These are phyloP conservation scores for Cynopterus brachyotis DNA, from an alignment of 2,113 vertebrate species.

Conservation along the genomic window DNA sequence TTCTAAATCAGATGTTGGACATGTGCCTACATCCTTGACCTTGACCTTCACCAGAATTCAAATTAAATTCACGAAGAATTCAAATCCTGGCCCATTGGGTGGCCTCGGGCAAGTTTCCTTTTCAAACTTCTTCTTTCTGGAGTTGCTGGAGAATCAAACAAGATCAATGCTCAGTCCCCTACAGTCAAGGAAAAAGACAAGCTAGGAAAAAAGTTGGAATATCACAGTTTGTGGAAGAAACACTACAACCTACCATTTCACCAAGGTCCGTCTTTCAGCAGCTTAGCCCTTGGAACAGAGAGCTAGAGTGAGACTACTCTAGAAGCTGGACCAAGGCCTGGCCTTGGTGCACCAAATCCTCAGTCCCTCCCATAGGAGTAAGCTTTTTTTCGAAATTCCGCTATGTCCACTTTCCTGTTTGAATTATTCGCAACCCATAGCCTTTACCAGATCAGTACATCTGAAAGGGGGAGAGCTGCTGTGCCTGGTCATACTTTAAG, in stretches of 20 bases:
- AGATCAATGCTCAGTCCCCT: too few species aligned
- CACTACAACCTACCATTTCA: rapidly evolving
- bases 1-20: neutral
- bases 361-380: neutral
- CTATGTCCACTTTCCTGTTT: neutral
- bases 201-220: neutral
- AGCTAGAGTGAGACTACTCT: neutral
- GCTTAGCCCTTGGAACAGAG: neutral
- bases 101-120: neutral
- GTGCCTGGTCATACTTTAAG: neutral
- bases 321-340: neutral
- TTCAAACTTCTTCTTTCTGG: neutral
- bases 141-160: neutral
- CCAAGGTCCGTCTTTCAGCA: neutral
- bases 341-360: neutral
- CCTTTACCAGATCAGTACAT: neutral
- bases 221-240: neutral
- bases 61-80: neutral
- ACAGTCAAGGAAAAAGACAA: neutral
- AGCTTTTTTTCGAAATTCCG: rapidly evolving
- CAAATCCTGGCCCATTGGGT: neutral
- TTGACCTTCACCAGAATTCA: neutral
- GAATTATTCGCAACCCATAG: neutral
- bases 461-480: neutral
- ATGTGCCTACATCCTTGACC: neutral